These are phyloP conservation scores for Ectemnius continuus DNA, from an alignment of 2,888 invertebrate species.

Conservation along the genomic window DNA sequence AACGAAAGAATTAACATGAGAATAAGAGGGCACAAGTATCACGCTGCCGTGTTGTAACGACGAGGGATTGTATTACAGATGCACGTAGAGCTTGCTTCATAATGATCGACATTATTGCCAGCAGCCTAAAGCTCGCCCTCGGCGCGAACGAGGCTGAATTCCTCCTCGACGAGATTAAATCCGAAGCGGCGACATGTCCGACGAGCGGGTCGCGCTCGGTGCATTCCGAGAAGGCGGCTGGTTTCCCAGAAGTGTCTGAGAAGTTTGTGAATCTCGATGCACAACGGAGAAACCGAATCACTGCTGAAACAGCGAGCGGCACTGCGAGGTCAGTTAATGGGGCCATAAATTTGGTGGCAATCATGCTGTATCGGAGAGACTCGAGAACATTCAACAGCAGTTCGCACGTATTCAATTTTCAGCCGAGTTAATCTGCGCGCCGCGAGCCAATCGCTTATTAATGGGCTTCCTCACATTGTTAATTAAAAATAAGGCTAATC, in stretches of 20 bases:
- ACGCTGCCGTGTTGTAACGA: too few relatives aligned
- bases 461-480: too few relatives aligned
- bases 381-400: neutral
- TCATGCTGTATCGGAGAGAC: neutral
- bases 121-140: constrained; percentile 61
- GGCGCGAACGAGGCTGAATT: constrained; percentile 26
- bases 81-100: constrained; percentile 63
- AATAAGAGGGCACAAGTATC: too few relatives aligned
- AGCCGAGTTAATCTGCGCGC: neutral
- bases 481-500: too few relatives aligned
- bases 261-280: neutral
- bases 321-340: constrained; percentile 23
- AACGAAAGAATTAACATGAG: too few relatives aligned
- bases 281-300: neutral
- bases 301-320: neutral
- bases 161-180: constrained; percentile 26
- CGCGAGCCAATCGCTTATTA: too few relatives aligned
- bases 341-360: neutral
- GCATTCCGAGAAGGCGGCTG: constrained; percentile 2
- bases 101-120: constrained; percentile 65
- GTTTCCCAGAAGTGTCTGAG: too few relatives aligned
- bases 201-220: too few relatives aligned
- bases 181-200: neutral
- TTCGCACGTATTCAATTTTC: neutral
- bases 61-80: constrained; percentile 46